Evolutionary conservation across 1,140 invertebrate genomes (phyloP).

Genomic region (Trachymyrmex septentrionalis): DNA sequence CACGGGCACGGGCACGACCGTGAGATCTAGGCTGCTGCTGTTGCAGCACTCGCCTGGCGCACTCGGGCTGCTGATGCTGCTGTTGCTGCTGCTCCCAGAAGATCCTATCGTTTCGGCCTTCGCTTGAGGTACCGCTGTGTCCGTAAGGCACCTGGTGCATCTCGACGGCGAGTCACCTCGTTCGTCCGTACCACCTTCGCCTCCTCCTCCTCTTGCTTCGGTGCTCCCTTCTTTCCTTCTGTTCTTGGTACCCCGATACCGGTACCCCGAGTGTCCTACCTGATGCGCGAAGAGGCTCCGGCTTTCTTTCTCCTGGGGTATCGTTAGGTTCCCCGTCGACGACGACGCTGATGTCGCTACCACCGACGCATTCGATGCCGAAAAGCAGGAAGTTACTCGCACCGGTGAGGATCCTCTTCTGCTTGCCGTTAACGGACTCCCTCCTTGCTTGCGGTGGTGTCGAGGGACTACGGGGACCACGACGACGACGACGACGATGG

Average conservation of each 20-base stretch:
- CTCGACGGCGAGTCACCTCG: slow-evolving; percentile 84
- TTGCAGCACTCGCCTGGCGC: too few relatives aligned
- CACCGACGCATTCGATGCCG: slow-evolving; percentile 34
- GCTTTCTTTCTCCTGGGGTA: slow-evolving; percentile 14
- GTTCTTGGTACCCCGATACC: slow-evolving; percentile 30
- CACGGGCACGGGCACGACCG: slow-evolving; percentile 22
- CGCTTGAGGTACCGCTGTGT: slow-evolving; percentile 67
- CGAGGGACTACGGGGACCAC: slow-evolving; percentile 27
- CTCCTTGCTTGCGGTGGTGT: slow-evolving; percentile 14
- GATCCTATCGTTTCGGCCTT: slow-evolving; percentile 67
- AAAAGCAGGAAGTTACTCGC: slow-evolving; percentile 13
- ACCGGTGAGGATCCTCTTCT: slow-evolving; percentile 1
- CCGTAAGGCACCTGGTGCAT: slow-evolving; percentile 80
- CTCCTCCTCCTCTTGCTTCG: slow-evolving; percentile 41
- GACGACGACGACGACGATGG: slow-evolving; percentile 65
- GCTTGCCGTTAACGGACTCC: slow-evolving; percentile 3
- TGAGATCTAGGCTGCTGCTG: neutral
- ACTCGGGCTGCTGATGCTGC: neutral
- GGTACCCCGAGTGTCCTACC: slow-evolving; percentile 14
- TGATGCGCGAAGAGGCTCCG: slow-evolving; percentile 10
- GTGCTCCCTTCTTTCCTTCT: slow-evolving; percentile 36
- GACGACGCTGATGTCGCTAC: slow-evolving; percentile 36
- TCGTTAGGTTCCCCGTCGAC: slow-evolving; percentile 26
- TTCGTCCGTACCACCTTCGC: slow-evolving; percentile 71
- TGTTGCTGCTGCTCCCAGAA: slow-evolving; percentile 15